phyloP scores from a whole-genome alignment of 2,888 invertebrate species.

The Xestia c-nigrum region DNA sequence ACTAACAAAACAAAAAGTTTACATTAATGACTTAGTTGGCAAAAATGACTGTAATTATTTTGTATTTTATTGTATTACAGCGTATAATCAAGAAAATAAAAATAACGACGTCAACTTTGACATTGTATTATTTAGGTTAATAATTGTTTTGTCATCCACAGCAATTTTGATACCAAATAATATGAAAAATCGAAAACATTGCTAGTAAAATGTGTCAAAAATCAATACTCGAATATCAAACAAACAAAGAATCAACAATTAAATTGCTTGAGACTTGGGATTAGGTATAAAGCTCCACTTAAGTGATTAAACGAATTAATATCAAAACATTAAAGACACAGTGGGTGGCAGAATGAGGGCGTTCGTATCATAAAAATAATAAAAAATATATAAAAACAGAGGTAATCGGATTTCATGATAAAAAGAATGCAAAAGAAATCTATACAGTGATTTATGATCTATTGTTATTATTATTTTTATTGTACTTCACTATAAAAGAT shows the following conservation, averaged over 20 bases:
- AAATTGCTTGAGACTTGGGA: constrained; percentile 29
- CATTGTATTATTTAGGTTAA: background rate
- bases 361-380: constrained; percentile 32
- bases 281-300: constrained; percentile 63
- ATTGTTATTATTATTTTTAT: constrained; percentile 39
- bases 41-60: background rate
- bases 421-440: constrained; percentile 21
- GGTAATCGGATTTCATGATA: constrained; percentile 48
- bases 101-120: background rate
- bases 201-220: background rate
- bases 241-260: constrained; percentile 23
- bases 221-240: constrained; percentile 5
- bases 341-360: constrained; percentile 37
- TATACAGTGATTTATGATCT: constrained; percentile 47
- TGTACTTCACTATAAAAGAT: constrained; percentile 12
- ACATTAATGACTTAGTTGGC: background rate
- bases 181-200: background rate
- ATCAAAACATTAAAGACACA: constrained; percentile 49
- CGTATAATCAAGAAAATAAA: background rate
- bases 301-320: constrained; percentile 72
- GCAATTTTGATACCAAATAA: background rate
- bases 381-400: constrained; percentile 25
- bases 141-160: background rate
- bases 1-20: background rate
- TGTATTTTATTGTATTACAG: background rate